phyloP scores from a whole-genome alignment of 2,888 invertebrate genomes.

The Chironomus tentans region DNA sequence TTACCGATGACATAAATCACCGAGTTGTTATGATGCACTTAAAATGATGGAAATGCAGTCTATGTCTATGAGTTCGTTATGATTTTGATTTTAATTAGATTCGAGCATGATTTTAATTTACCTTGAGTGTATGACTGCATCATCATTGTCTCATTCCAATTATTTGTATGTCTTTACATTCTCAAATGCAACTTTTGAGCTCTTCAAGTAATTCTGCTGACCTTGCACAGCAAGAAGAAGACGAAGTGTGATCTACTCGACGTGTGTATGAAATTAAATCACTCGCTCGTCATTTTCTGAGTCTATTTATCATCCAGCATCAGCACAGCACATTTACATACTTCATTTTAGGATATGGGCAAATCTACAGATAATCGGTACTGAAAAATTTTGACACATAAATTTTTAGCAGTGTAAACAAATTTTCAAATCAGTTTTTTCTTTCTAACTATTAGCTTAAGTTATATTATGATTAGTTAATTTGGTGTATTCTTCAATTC shows the following conservation, averaged over 20 bases:
- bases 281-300: not conserved
- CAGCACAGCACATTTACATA: too few relatives aligned
- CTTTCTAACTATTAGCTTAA: too few relatives aligned
- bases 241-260: not conserved
- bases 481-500: too few relatives aligned
- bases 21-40: not conserved
- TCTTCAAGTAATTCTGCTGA: not conserved
- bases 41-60: not conserved
- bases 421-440: too few relatives aligned
- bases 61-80: not conserved
- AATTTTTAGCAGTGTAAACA: too few relatives aligned
- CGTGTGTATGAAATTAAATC: not conserved
- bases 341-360: too few relatives aligned
- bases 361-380: too few relatives aligned
- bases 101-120: not conserved
- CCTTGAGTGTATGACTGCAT: not conserved
- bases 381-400: too few relatives aligned
- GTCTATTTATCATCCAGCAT: too few relatives aligned
- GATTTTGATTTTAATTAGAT: not conserved
- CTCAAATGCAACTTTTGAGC: not conserved
- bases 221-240: not conserved
- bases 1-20: slow-evolving; percentile 9
- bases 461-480: too few relatives aligned
- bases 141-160: not conserved
- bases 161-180: not conserved